A percentile compares a stretch with the other conserved stretches of the same genome.
phyloP scores from a whole-genome alignment of 2,888 invertebrate species.

The Ophion obscuratus region DNA sequence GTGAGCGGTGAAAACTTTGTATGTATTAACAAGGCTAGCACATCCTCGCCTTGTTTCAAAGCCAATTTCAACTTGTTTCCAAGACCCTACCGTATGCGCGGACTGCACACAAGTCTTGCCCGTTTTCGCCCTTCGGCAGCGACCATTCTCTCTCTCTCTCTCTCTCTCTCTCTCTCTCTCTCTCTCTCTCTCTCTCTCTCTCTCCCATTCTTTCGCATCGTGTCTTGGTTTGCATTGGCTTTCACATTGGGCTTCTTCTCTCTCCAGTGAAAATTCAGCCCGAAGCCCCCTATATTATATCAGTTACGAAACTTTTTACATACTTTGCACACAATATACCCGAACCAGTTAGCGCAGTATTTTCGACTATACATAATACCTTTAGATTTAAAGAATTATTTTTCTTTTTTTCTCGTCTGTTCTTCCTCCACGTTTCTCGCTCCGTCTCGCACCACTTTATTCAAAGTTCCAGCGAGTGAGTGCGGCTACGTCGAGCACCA shows the following conservation, averaged over 20 bases:
- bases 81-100: slow-evolving; percentile 53
- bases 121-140: slow-evolving; percentile 36
- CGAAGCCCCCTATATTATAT: slow-evolving; percentile 69
- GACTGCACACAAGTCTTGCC: slow-evolving; percentile 42
- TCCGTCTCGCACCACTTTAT: not conserved
- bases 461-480: slow-evolving; percentile 3
- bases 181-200: slow-evolving; percentile 8
- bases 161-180: slow-evolving; percentile 6
- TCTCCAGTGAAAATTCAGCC: slow-evolving; percentile 38
- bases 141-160: slow-evolving; percentile 14
- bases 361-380: slow-evolving; percentile 78
- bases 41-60: slow-evolving; percentile 63
- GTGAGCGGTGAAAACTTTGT: slow-evolving; percentile 60
- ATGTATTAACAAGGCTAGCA: slow-evolving; percentile 63
- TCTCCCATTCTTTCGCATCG: slow-evolving; percentile 52
- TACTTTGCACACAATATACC: slow-evolving; percentile 29
- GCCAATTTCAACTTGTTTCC: slow-evolving; percentile 67
- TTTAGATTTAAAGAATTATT: slow-evolving; percentile 76
- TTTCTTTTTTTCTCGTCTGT: not conserved
- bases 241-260: slow-evolving; percentile 1
- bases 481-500: slow-evolving; percentile 15
- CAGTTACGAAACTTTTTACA: slow-evolving; percentile 56
- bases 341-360: slow-evolving; percentile 70
- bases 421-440: not conserved
- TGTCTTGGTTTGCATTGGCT: slow-evolving; percentile 37